phyloP scores from a whole-genome alignment of 2,888 invertebrate genomes.

The Melitaea athalia region DNA sequence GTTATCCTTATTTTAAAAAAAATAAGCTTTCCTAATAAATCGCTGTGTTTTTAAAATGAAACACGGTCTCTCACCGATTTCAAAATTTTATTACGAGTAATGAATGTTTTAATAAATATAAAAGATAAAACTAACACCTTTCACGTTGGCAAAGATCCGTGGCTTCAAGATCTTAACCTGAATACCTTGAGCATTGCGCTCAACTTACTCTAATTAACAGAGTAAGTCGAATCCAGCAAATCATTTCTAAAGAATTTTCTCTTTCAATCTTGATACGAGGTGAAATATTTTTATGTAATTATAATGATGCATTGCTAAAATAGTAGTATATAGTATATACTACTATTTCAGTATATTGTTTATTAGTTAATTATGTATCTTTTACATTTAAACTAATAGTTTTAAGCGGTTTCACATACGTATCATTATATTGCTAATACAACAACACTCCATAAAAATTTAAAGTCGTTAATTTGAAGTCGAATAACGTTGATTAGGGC shows the following conservation, averaged over 20 bases:
- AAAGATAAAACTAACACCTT: background rate
- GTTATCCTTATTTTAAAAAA: too few relatives aligned
- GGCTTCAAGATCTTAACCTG: background rate
- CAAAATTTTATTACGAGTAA: background rate
- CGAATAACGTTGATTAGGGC: too few relatives aligned
- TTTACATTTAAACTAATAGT: too few relatives aligned
- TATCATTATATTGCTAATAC: too few relatives aligned
- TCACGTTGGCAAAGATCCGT: background rate
- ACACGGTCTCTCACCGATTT: background rate
- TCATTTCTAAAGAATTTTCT: background rate
- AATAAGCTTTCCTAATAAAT: too few relatives aligned
- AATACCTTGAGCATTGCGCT: background rate
- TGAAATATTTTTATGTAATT: background rate
- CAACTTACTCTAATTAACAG: background rate
- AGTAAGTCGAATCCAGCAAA: background rate
- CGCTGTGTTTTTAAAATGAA: background rate
- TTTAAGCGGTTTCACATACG: too few relatives aligned
- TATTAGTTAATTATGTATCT: background rate
- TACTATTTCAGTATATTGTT: too few relatives aligned
- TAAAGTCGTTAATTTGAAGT: too few relatives aligned
- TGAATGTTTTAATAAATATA: background rate
- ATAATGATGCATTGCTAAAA: background rate
- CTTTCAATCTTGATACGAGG: background rate
- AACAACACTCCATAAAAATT: too few relatives aligned
- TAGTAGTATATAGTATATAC: too few relatives aligned